Conservation (phyloP, 2,797 vertebrate species). For the Cryptoprocta ferox region DNA sequence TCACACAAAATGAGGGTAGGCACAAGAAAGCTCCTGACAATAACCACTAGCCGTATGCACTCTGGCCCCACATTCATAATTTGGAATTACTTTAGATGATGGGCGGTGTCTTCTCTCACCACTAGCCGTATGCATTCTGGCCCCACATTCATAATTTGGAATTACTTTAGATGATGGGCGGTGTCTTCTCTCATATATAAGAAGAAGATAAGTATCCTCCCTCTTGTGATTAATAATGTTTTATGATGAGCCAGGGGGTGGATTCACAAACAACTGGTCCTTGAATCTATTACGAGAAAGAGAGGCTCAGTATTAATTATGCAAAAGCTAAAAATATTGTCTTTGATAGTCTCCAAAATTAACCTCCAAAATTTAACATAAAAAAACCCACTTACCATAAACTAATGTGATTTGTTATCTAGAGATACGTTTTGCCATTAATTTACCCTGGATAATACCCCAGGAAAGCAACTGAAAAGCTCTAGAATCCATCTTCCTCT, state of each 20-base stretch:
- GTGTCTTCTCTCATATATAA: not conserved
- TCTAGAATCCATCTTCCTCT: not conserved
- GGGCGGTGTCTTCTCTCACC: not conserved
- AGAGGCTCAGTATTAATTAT: not conserved
- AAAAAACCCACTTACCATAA: not conserved
- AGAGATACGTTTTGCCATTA: not conserved
- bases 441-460: not conserved
- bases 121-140: not conserved
- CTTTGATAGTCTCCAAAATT: slow-evolving; percentile 27
- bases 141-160: slow-evolving; percentile 2
- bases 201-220: not conserved
- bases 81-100: slow-evolving; percentile 22
- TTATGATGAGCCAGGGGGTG: not conserved
- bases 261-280: not conserved
- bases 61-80: not conserved
- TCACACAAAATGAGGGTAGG: not conserved
- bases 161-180: not conserved
- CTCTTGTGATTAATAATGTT: not conserved
- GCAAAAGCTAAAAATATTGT: not conserved
- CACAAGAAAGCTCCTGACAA: not conserved
- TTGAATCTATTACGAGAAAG: not conserved
- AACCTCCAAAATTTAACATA: slow-evolving; percentile 39
- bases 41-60: not conserved
- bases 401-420: not conserved
- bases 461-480: not conserved